Evolutionary conservation across 2,113 vertebrate genomes (phyloP), one percentile per base, ranked within the genome.

Genomic region (Aphelocoma coerulescens): DNA sequence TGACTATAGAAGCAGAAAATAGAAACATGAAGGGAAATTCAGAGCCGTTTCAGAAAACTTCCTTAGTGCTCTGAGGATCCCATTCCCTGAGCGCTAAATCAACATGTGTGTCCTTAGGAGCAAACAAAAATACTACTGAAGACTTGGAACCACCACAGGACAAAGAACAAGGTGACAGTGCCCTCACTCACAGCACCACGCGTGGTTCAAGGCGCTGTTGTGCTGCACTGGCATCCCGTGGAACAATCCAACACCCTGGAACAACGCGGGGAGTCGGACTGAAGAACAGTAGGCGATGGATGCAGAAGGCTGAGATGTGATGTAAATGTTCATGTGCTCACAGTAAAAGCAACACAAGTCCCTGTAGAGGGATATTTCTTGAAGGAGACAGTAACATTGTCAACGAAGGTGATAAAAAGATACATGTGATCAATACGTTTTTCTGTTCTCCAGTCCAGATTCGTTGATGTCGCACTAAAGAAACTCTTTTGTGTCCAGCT

Each of bases 291-390:
- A 27, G 18, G 22, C 0, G 2, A 37, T 3, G 33, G 52, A 48
- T 66, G 17, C 46, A 39, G 69, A 17, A n/a, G 20, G 39, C 52
- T 67, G 33, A 52, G 27, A 16, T 16, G 44, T 2, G 44, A 44
- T 0, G 0, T 8, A 39, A 52, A 46, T 23, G 16, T 52, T 59
- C 61, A 28, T 2, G 4, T 14, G 19, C 22, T 61, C 27, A 2
- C 1, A 20, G 8, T 14, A 30, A 46, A 81, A 46, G 54, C 0
- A 0, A 24, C 44, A 20, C 23, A 2, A 59, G 28, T 2, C 16
- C 11, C 13, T 33, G 33, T 5, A 17, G 33, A 39, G 39, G n/a
- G 41, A 5, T 41, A 10, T 62, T 76, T 55, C 55, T 48, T 12
- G 48, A 17, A 26, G 13, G 24, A 35, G 24, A 68, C 4, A 12